Evolutionary conservation across 2,888 invertebrate species (phyloP).

Genomic region (Melieria crassipennis): DNA sequence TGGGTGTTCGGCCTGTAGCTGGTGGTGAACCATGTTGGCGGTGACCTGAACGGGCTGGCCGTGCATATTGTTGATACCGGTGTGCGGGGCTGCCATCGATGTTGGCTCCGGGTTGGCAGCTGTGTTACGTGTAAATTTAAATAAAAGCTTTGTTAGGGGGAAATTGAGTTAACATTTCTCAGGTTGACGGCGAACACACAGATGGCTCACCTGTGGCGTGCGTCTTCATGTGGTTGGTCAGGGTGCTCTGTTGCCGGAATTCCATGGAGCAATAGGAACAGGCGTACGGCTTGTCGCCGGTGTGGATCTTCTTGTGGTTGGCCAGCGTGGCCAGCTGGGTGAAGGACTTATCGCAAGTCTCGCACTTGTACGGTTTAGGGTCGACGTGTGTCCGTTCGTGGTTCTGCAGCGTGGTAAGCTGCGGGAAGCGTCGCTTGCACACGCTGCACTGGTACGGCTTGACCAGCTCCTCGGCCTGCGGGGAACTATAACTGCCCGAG

Average conservation of each 20-base stretch:
- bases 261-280: slow-evolving; percentile 62
- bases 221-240: slow-evolving; percentile 62
- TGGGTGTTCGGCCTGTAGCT: slow-evolving; percentile 59
- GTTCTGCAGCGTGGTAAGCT: slow-evolving; percentile 60
- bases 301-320: slow-evolving; percentile 61
- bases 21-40: slow-evolving; percentile 37
- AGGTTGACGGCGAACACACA: slow-evolving; percentile 62
- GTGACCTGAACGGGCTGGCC: slow-evolving; percentile 45
- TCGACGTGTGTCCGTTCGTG: slow-evolving; percentile 62
- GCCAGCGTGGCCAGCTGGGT: slow-evolving; percentile 60
- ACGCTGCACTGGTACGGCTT: slow-evolving; percentile 61
- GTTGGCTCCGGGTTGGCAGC: slow-evolving; percentile 40
- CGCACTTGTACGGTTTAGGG: slow-evolving; percentile 61
- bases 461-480: slow-evolving; percentile 60
- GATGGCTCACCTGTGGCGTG: slow-evolving; percentile 54
- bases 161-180: slow-evolving; percentile 57
- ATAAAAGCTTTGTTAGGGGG: slow-evolving; percentile 64
- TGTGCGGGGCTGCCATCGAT: slow-evolving; percentile 39
- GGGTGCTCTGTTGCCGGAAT: slow-evolving; percentile 62
- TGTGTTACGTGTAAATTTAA: slow-evolving; percentile 61
- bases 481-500: slow-evolving; percentile 60
- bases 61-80: slow-evolving; percentile 42
- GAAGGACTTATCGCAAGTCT: slow-evolving; percentile 61
- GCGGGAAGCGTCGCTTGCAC: slow-evolving; percentile 60
- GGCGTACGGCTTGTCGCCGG: slow-evolving; percentile 60